Percentiles rank a stretch among this genome's conserved stretches.
phyloP scores from a whole-genome alignment of 2,888 invertebrate species.

The Temnothorax rugatulus region DNA sequence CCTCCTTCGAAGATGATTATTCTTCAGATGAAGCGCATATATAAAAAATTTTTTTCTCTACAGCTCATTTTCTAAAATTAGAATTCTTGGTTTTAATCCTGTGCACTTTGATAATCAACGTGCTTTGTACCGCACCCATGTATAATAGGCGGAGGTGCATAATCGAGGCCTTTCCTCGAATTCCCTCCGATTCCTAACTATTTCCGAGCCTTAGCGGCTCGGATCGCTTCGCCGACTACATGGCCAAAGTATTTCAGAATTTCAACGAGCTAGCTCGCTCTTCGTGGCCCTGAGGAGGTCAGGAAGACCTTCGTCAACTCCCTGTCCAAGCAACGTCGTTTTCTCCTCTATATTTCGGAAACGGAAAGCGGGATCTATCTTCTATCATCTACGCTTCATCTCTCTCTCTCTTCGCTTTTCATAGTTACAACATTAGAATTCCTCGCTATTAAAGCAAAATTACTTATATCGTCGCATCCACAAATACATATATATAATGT shows the following conservation, averaged over 20 bases:
- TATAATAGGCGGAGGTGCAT: constrained; percentile 11
- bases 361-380: constrained; percentile 50
- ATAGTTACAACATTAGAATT: not conserved
- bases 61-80: not conserved
- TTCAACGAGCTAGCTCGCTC: constrained; percentile 31
- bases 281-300: constrained; percentile 41
- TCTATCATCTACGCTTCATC: not conserved
- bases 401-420: not conserved
- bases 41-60: not conserved
- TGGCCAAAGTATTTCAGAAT: constrained; percentile 33
- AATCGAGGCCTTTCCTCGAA: constrained; percentile 27
- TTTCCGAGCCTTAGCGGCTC: not conserved
- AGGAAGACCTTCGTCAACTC: constrained; percentile 50
- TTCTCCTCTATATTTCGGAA: constrained; percentile 46
- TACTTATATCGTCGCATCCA: not conserved
- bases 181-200: constrained; percentile 18
- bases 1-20: constrained; percentile 22
- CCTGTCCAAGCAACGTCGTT: constrained; percentile 41
- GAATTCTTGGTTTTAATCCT: not conserved
- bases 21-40: not conserved
- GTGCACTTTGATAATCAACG: constrained; percentile 15
- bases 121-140: not conserved
- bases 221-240: constrained; percentile 1
- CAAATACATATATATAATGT: too few species aligned
- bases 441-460: not conserved